A percentile compares a stretch with the other conserved stretches of the same genome.
These are phyloP conservation scores for Micropoecilia bifurca DNA, from an alignment of 2,797 vertebrate genomes.

Conservation along the genomic window DNA sequence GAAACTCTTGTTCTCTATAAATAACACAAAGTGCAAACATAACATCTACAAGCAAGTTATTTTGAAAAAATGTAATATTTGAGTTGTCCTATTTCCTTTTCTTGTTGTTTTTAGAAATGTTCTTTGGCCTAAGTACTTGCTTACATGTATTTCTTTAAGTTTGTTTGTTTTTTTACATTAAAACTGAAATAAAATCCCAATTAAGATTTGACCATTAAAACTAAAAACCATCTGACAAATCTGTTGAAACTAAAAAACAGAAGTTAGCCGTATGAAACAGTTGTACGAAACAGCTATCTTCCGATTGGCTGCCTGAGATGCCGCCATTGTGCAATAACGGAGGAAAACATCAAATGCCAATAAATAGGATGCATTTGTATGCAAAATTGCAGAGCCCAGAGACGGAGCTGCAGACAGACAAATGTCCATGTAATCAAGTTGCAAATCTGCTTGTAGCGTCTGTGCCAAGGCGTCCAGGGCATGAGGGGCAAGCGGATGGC, in stretches of 20 bases:
- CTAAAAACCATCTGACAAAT: not conserved
- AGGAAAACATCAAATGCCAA: constrained; percentile 52
- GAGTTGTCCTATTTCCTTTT: not conserved
- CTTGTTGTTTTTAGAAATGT: not conserved
- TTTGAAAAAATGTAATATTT: not conserved
- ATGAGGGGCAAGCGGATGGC: constrained; percentile 41
- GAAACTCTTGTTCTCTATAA: not conserved
- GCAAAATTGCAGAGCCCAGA: constrained; percentile 59
- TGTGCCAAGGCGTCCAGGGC: constrained; percentile 10
- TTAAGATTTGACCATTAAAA: not conserved
- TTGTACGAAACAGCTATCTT: too few species aligned
- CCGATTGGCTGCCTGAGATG: constrained; percentile 29
- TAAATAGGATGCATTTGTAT: constrained; percentile 70
- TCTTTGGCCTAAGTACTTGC: not conserved
- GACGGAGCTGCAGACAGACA: constrained; percentile 57
- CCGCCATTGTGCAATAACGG: constrained; percentile 35
- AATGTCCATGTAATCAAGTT: constrained; percentile 68
- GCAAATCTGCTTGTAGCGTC: constrained; percentile 52
- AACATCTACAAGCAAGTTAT: not conserved
- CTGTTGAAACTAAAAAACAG: not conserved
- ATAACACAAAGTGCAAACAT: not conserved
- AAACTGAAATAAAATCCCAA: not conserved
- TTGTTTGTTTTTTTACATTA: not conserved
- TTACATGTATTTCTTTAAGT: not conserved
- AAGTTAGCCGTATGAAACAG: too few species aligned